Evolutionary conservation across 2,113 vertebrate genomes (phyloP).

Genomic region (Dryoscopus gambensis): DNA sequence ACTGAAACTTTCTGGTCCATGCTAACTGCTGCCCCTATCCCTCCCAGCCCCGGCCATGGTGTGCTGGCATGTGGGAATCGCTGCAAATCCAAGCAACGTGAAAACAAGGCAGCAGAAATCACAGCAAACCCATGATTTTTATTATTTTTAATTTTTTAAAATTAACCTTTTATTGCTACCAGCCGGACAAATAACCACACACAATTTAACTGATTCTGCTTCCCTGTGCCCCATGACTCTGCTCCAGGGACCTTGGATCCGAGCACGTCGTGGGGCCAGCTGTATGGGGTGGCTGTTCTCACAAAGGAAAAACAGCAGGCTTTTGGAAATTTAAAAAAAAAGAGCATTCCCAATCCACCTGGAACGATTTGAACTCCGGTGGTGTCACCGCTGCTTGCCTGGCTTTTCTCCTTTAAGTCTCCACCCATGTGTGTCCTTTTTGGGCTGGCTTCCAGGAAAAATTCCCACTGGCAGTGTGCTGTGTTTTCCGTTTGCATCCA

Average conservation of each 20-base stretch:
- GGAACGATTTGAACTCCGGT: rapidly evolving
- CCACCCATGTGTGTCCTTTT: not conserved
- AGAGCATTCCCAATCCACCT: not conserved
- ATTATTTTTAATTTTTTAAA: not conserved
- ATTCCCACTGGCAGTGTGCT: not conserved
- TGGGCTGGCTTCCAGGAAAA: not conserved
- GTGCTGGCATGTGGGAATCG: not conserved
- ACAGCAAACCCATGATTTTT: not conserved
- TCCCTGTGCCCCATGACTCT: not conserved
- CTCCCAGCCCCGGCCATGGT: not conserved
- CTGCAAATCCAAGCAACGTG: not conserved
- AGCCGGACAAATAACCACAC: not conserved
- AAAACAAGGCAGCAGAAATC: not conserved
- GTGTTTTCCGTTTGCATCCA: not conserved
- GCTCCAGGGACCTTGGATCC: not conserved
- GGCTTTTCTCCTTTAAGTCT: not conserved
- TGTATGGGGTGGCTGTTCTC: not conserved
- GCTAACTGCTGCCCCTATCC: not conserved
- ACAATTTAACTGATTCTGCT: not conserved
- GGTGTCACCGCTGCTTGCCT: not conserved
- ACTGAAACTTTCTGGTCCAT: not conserved
- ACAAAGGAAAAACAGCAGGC: not conserved
- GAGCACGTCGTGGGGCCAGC: not conserved
- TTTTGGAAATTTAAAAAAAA: not conserved
- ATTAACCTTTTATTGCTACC: not conserved